Base-by-base conservation (phyloP, 2,113 vertebrate genomes). In the Microcebus lehilahytsara region DNA sequence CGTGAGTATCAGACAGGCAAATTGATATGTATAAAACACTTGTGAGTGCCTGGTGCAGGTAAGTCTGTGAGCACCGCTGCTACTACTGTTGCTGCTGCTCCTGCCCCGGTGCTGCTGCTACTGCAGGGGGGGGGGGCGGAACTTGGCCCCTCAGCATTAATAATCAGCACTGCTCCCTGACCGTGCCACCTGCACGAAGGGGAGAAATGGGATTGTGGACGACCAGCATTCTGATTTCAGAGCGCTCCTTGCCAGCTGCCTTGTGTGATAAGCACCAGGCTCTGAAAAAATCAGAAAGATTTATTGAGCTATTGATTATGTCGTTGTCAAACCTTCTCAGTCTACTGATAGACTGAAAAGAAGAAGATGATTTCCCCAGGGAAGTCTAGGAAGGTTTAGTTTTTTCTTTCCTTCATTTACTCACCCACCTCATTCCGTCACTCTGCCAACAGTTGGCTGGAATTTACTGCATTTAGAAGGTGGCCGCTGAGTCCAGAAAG, bases 61-160 rank as follows among this genome's bases (percentile, higher is more conserved):
- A n/a, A 25, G 42, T 69, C 6, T 10, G 46, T 78, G 7, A 79
- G 10, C 51, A 25, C 49, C 1, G 20, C 75, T 62, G 53, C 14
- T 46, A 6, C 53, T 25, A 6, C 34, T 56, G 5, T 6, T 5
- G 20, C 46, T 42, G 53, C 14, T 46, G 6, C 53, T 25, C 9
- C 34, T 40, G 13, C n/a, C 53, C 25, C 56, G 10, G 16, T 11
- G 6, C 32, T 9, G 16, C 77, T 34, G 20, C 78, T 1, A 20
- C 75, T 0, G 14, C 32, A 3, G 3, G 13, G 1, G 8, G 27
- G 46, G 49, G 14, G 37, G 23, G 2, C 72, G 20, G 75, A 25
- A 19, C 49, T 8, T 23, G 14, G 16, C 25, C 40, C 42, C 30
- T 30, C 14, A 4, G 53, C 3, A 11, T 6, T 13, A 3, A 1